phyloP scores from a whole-genome alignment of 2,797 vertebrate species.

The Pangasius mekongensis region DNA sequence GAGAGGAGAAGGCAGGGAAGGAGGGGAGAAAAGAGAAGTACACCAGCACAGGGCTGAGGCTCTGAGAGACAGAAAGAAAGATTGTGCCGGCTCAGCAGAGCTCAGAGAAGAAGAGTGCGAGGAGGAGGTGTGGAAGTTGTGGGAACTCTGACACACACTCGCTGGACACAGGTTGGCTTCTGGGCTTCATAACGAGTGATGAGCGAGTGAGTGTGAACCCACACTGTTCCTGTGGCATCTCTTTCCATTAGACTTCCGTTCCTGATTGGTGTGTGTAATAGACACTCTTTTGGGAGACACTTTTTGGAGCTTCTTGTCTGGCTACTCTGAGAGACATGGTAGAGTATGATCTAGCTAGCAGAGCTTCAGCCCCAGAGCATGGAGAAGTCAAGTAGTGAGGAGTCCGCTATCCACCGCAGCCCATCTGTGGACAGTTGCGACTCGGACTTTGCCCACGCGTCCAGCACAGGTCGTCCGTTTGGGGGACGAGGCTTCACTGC shows the following conservation, averaged over 20 bases:
- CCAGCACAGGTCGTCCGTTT: constrained; percentile 89
- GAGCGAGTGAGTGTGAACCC: neutral
- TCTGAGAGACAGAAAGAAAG: constrained; percentile 36
- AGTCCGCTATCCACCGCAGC: constrained; percentile 97
- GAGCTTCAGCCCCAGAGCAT: constrained; percentile 85
- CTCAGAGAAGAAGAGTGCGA: constrained; percentile 19
- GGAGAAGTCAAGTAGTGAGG: constrained; percentile 99
- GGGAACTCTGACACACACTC: constrained; percentile 46
- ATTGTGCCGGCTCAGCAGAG: constrained; percentile 14
- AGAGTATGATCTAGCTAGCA: constrained; percentile 76
- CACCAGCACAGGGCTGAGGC: constrained; percentile 45
- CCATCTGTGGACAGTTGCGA: constrained; percentile 97
- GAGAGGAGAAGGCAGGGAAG: constrained; percentile 24
- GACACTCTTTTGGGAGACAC: neutral
- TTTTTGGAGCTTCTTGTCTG: constrained; percentile 16
- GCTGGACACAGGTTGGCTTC: constrained; percentile 19
- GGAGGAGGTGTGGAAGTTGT: constrained; percentile 63
- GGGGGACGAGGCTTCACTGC: constrained; percentile 94
- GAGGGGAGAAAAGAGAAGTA: constrained; percentile 25
- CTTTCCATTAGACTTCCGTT: neutral
- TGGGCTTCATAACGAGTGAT: constrained; percentile 30
- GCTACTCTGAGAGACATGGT: constrained; percentile 82
- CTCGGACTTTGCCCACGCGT: constrained; percentile 90
- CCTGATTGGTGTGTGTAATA: constrained; percentile 12
- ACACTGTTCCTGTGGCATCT: constrained; percentile 1